Base-by-base conservation (phyloP, 2,797 vertebrate species). In the Molossus alvarezi region DNA sequence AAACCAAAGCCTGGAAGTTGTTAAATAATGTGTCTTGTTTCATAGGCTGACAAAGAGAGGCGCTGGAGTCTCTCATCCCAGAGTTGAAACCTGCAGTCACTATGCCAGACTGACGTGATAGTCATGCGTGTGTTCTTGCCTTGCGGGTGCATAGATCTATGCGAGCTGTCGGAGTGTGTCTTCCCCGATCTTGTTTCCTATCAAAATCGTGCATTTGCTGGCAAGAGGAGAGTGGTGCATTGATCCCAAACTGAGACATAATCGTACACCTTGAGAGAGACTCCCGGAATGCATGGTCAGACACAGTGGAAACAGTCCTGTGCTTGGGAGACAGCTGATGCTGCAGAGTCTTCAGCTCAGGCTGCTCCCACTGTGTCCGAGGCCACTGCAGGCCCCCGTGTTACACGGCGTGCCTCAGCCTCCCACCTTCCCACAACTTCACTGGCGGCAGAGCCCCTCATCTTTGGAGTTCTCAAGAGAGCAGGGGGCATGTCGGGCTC, bases 231-330 rank as follows among this genome's bases (percentile, higher is more conserved):
- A 96, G 3, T 0, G 20, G 10, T 1, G 4, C 6, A 17, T 67
- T 57, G 27, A 94, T 96, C 33, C 58, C 75, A 88, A 92, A 95
- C 91, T 88, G 60, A 95, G 84, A 21, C 92, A 48, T 62, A 72
- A 95, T 41, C 1, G 9, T 15, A 33, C 55, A 58, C 65, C 53
- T 73, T 33, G 55, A 95, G 48, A 84, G 71, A 88, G 13, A 21
- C 62, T 82, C 62, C 45, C 45, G 45, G 55, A 76, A 62, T n/a
- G 17, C 29, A 29, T 27, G 29, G 72, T 57, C 67, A 37, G 2
- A 76, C 27, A 48, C 27, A 18, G 5, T 21, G 27, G n/a, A 88
- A 48, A 71, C 64, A 13, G 37, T 51, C 11, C 5, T 2, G 5
- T 69, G 60, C 25, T 37, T 37, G 60, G 60, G 84, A 64, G 76